Evolutionary conservation across 2,113 vertebrate genomes (phyloP).

Genomic region (Pachyramphus minor): DNA sequence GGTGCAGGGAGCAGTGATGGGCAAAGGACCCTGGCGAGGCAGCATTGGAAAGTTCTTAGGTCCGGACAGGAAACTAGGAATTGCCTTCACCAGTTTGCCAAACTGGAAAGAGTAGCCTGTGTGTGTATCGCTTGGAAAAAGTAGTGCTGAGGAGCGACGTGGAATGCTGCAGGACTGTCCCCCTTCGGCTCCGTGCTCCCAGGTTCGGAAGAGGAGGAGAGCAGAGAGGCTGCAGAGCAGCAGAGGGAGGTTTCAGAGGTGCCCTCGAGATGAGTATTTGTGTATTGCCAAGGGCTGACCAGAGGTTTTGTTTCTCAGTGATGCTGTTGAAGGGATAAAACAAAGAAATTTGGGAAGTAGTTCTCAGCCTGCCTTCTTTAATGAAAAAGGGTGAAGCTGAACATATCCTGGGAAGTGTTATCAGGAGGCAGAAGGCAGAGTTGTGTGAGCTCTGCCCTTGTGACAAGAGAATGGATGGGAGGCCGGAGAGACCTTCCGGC

Average conservation of each 20-base stretch:
- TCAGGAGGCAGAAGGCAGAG: background rate
- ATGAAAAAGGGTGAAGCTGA: background rate
- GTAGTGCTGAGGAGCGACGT: fast-evolving
- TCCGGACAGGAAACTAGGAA: background rate
- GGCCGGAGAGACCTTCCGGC: background rate
- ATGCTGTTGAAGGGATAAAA: background rate
- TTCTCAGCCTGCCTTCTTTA: background rate
- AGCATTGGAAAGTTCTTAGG: background rate
- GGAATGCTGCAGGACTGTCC: background rate
- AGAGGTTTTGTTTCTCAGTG: background rate
- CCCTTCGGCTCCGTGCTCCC: background rate
- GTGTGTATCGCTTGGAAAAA: background rate
- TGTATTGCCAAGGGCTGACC: background rate
- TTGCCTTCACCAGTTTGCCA: background rate
- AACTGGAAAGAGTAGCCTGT: background rate
- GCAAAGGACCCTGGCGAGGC: background rate
- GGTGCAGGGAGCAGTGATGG: background rate
- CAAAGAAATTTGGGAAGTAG: fast-evolving
- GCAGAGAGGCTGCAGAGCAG: background rate
- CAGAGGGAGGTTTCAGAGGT: background rate
- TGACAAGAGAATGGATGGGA: background rate
- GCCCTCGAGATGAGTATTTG: background rate
- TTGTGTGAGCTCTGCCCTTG: background rate
- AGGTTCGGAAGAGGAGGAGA: background rate
- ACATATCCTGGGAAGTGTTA: fast-evolving